Conservation (phyloP, 2,888 invertebrate species). For the Lycocerus yunnanus region DNA sequence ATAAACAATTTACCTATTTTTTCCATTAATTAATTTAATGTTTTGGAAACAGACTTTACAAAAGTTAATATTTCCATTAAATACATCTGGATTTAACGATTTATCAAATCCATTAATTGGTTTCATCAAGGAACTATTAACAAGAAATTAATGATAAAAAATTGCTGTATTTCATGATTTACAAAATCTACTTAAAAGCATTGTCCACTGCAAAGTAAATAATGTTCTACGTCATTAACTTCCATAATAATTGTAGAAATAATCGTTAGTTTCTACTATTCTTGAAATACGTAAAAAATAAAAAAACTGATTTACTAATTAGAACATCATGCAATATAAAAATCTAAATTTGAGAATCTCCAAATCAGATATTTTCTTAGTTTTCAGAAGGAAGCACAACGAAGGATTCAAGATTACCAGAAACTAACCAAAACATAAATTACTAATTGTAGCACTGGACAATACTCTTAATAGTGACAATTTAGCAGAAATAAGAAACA, state of each 20-base stretch:
- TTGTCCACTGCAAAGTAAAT: neutral
- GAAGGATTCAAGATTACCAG: too few species aligned
- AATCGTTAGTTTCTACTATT: neutral
- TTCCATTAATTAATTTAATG: slow-evolving; percentile 45
- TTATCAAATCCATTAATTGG: slow-evolving; percentile 52
- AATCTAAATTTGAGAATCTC: too few species aligned
- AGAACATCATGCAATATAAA: too few species aligned
- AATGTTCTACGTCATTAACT: neutral
- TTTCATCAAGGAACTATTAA: slow-evolving; percentile 46
- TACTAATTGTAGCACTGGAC: neutral
- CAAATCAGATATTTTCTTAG: too few species aligned
- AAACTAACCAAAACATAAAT: too few species aligned
- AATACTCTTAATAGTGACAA: neutral
- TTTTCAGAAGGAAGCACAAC: too few species aligned
- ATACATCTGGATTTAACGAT: slow-evolving; percentile 40
- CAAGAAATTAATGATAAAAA: neutral
- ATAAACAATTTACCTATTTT: slow-evolving; percentile 38
- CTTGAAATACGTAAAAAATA: neutral
- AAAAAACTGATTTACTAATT: too few species aligned
- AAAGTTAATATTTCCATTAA: slow-evolving; percentile 40
- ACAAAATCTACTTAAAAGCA: neutral
- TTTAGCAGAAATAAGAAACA: neutral
- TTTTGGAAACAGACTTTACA: slow-evolving; percentile 51
- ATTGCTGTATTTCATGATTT: neutral
- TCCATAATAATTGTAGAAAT: neutral